Evolutionary conservation across 2,888 invertebrate species (phyloP), one percentile per base, ranked within the genome.

Genomic region (Polyommatus icarus): DNA sequence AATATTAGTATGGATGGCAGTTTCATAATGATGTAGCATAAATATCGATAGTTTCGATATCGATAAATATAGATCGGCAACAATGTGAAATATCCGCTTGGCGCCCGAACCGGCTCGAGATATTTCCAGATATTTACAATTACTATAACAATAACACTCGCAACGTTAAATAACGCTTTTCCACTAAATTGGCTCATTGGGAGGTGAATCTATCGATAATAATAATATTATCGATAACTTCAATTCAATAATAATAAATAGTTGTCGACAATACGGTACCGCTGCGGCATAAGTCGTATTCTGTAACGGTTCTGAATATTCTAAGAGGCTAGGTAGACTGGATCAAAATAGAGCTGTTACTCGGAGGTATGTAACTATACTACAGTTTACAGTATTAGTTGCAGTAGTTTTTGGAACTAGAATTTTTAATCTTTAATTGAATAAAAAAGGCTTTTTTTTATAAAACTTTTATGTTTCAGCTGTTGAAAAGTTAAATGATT

Each of bases 81-180:
- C 73, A 73, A 73, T 73, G 73, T 73, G 20, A 72, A 77, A 77
- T 77, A 77, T 10, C 77, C 72, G 71, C 71, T 57, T 59, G 72
- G 80, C 79, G 76, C 78, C 78, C 32, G 78, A 77, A 81, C 80
- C 79, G 76, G 79, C 71, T 46, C 78, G 79, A 67, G 78, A 79
- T 82, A 80, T 82, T 82, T 82, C 78, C 79, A 54, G 78, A 79
- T 82, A 80, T 82, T 82, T 82, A 82, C 82, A 82, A 82, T 83
- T 79, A 80, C 78, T 77, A 75, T 76, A 80, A 82, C 82, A 82
- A 83, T 82, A 82, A 83, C 82, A 83, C 72, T 77, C 76, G 76
- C 73, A 24, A 73, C 50, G 73, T 73, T 73, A 73, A 73, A 73
- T 73, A 73, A 46, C 73, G 46, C 40, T 46, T 46, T 71, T 73